Evolutionary conservation across 2,888 invertebrate species (phyloP), one percentile per base, ranked within the genome.

Genomic region (Rhagophthalmus giganteus): DNA sequence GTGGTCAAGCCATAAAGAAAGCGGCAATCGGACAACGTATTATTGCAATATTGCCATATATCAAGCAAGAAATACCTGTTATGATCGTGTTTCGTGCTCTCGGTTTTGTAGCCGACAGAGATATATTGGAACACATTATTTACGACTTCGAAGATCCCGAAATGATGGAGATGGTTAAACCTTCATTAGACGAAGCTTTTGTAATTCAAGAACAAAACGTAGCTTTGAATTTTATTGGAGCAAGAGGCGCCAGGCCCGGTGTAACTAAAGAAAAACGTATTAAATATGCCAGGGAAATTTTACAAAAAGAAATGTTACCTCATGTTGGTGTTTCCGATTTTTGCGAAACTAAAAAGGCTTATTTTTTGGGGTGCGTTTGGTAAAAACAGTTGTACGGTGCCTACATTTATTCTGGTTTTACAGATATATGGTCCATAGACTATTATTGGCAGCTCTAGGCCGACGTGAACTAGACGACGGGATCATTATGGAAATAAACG

Each of bases 91-190:
- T 99, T 73, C 84, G 98, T 72, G 99, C 98, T n/a, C 58, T 74
- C 11, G 66, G 99, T 24, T 99, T 99, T 78, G 99, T 99, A 30
- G 97, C 99, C 5, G 99, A 99, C 76, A 84, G 99, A 68, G 99
- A 99, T 77, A 99, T 99, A 67, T 79, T 99, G 12, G 99, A 99
- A 72, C 99, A 99, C 69, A 99, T 99, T 55, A 99, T 99, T 67
- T 99, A 99, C 74, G 99, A 99, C 72, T 99, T 99, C 77, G 97
- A 99, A 75, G 99, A 99, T 77, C 98, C 96, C 4, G 99, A 99
- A 80, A 98, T 99, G 97, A 99, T 99, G 98, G 99, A 99, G 83
- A 98, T 99, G 97, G 97, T 78, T 0, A 99, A 99, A 74, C 99
- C 99, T 0, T 98, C 98, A 0, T 77, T 99, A 46, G 99, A 99